These are phyloP conservation scores for Acanthopagrus latus DNA, from an alignment of 2,797 vertebrate genomes.

Conservation along the genomic window DNA sequence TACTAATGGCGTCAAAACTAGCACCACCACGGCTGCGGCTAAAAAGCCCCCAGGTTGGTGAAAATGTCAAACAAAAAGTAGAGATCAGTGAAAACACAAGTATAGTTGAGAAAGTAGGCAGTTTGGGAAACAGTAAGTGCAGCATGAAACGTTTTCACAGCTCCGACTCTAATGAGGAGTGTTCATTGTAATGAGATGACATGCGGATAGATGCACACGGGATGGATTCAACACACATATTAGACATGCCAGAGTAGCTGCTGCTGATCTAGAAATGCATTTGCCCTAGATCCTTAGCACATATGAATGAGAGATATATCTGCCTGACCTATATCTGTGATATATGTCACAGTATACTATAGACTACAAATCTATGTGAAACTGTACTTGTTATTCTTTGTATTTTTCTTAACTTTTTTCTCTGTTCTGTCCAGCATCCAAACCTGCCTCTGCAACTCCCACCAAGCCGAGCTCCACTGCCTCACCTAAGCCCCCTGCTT, in stretches of 20 bases:
- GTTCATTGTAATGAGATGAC: constrained; percentile 44
- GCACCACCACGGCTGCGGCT: constrained; percentile 58
- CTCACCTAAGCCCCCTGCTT: constrained; percentile 74
- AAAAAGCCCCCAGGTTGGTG: constrained; percentile 82
- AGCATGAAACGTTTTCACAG: constrained; percentile 34
- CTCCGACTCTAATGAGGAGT: constrained; percentile 27
- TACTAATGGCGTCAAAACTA: constrained; percentile 77
- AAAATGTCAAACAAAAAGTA: constrained; percentile 30
- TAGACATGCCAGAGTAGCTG: constrained; percentile 60
- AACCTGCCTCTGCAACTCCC: constrained; percentile 59
- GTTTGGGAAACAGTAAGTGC: background rate
- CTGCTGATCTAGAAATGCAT: constrained; percentile 49
- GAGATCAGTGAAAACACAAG: background rate
- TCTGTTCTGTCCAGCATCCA: constrained; percentile 52
- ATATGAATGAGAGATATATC: constrained; percentile 19
- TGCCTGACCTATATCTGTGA: constrained; percentile 51
- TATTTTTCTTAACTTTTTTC: background rate
- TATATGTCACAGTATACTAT: background rate
- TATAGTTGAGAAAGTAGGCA: background rate
- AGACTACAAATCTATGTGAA: background rate
- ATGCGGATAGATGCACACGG: constrained; percentile 29
- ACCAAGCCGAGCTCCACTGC: constrained; percentile 71
- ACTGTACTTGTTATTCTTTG: background rate
- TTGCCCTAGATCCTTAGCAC: constrained; percentile 56
- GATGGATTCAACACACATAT: constrained; percentile 53